Base-by-base conservation (phyloP, 2,797 vertebrate genomes). In the Philypnodon macrostomus region DNA sequence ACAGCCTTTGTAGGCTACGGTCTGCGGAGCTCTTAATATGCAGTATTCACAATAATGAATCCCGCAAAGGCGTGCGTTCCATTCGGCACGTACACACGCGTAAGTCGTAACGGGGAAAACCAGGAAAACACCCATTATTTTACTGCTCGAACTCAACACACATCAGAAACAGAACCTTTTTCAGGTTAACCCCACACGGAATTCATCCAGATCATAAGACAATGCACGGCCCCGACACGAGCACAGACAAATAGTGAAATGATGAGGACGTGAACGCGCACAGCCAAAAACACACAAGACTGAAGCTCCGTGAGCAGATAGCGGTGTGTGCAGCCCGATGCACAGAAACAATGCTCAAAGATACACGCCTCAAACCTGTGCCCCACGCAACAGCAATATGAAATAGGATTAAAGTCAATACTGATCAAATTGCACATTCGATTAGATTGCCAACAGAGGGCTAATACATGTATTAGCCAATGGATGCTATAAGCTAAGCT, bases 221-320 rank as follows among this genome's bases (percentile, higher is more conserved):
- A 44, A 44, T 31, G 26, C 26, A 31, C 19, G 23, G 5, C 14
- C 19, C 5, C 26, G 15, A 19, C 19, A 4, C 18, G 16, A 7
- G 7, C 26, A 30, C 0, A 48, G 19, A 55, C 53, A 9, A 37
- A 14, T 33, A 31, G 12, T 6, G 5, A 40, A 48, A 46, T 29
- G 11, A 36, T 18, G 16, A n/a, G 39, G 16, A 36, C 49, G 44
- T 46, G 55, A 30, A 71, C 55, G 61, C 67, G 58, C 70, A 56
- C 39, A 45, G 15, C 53, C 23, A 47, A 52, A 61, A 60, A 71
- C 60, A 74, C 14, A 39, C 41, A 18, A 2, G 10, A 17, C 38
- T 44, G 9, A 1, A 16, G 15, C 45, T 65, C 47, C 37, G 7
- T 45, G 58, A 51, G 32, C 29, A 27, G 0, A 45, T 34, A 34